phyloP scores from a whole-genome alignment of 2,797 vertebrate species.

The Malurus splendens region DNA sequence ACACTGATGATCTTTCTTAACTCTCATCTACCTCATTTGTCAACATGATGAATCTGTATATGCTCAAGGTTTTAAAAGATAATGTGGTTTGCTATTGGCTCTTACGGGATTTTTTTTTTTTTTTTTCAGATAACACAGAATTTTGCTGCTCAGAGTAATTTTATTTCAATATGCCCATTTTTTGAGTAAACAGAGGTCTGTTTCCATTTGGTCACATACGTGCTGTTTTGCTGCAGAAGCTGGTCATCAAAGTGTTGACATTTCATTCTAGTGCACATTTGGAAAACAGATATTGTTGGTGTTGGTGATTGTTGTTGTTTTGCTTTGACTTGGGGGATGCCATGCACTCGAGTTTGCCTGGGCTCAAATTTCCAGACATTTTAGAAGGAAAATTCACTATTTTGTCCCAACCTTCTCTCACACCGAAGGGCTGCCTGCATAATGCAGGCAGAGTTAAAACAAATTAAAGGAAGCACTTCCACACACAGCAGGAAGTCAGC shows the following conservation, averaged over 20 bases:
- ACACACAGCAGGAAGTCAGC: not conserved
- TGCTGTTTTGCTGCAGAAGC: not conserved
- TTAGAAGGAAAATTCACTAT: not conserved
- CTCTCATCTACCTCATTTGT: not conserved
- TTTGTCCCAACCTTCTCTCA: not conserved
- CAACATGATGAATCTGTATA: not conserved
- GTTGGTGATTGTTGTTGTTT: no score
- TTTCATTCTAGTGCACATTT: slow-evolving; percentile 15
- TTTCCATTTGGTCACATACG: not conserved
- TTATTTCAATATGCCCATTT: slow-evolving; percentile 3
- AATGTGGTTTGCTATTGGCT: not conserved
- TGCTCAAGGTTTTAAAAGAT: not conserved
- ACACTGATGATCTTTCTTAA: not conserved
- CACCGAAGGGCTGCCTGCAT: not conserved
- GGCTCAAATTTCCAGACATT: not conserved
- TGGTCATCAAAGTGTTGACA: slow-evolving; percentile 19
- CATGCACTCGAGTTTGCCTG: not conserved
- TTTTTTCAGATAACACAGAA: not conserved
- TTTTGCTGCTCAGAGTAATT: not conserved
- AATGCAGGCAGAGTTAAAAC: not conserved
- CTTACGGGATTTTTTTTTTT: not conserved
- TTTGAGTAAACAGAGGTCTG: not conserved
- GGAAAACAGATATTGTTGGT: not conserved
- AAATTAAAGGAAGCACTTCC: not conserved
- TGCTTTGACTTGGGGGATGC: not conserved